Evolutionary conservation across 2,888 invertebrate species (phyloP), one percentile per base, ranked within the genome.

Genomic region (Hetaerina titia): DNA sequence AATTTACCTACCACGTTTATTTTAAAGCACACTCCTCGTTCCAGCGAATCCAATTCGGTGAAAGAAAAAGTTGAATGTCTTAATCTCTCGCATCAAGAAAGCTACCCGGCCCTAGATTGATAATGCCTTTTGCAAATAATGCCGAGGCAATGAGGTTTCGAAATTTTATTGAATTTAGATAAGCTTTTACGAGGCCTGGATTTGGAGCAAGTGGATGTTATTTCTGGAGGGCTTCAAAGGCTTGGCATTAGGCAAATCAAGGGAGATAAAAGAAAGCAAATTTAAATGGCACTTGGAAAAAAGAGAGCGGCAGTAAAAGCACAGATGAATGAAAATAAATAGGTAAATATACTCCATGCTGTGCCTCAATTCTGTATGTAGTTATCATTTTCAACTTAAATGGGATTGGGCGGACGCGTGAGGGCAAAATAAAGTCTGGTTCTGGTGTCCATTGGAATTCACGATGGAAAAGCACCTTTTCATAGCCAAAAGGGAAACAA

Each of bases 91-190:
- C 81, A 31, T 11, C 9, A 11, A 31, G 31, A 81, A 81, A 81
- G 25, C 31, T 22, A 31, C 81, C 31, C 81, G 11, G 13, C 81
- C 81, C 7, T 31, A 31, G 81, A 81, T 81, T 9, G 31, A 81
- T 81, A 81, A 81, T 81, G 31, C 81, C 81, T 81, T 81, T 31
- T 31, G 81, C 31, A 81, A 81, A 81, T 81, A 81, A 81, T 81
- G 31, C n/a, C 31, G 22, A 81, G 11, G 25, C 81, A 15, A 81
- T 81, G 81, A 81, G 25, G 81, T 81, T n/a, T 31, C 81, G 81
- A 81, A 31, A 81, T 81, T 11, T 81, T n/a, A 81, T 81, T 81
- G 81, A 31, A 81, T 81, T 81, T 11, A 81, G 31, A 81, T 81
- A 31, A 81, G 81, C 81, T 31, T 81, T 81, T 31, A 31, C 31